phyloP scores from a whole-genome alignment of 2,888 invertebrate genomes.

The Oasisia sp. region DNA sequence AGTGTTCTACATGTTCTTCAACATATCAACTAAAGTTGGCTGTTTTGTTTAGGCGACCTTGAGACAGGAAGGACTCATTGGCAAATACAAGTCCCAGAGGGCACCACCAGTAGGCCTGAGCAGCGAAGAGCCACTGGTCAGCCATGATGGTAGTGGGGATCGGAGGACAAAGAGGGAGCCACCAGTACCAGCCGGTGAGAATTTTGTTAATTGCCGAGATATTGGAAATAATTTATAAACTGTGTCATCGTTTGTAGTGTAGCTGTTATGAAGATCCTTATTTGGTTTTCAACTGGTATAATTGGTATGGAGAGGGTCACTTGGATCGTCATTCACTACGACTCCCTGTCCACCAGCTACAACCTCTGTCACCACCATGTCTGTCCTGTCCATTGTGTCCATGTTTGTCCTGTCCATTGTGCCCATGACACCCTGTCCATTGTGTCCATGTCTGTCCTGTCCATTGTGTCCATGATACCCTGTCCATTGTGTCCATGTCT shows the following conservation, averaged over 20 bases:
- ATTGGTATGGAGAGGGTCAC: too few species aligned
- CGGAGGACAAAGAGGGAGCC: background rate
- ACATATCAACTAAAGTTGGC: background rate
- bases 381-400: too few species aligned
- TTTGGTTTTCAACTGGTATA: too few species aligned
- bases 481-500: too few species aligned
- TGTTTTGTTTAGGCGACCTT: conserved; percentile 51
- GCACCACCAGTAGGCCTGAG: conserved; percentile 44
- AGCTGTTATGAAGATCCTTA: background rate
- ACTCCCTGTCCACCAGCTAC: too few species aligned
- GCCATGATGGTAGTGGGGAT: background rate
- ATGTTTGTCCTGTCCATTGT: too few species aligned
- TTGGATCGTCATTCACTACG: too few species aligned
- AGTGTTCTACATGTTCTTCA: background rate
- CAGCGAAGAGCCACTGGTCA: background rate
- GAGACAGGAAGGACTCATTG: conserved; percentile 57
- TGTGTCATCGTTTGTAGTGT: background rate
- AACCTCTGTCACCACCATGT: too few species aligned
- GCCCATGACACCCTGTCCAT: too few species aligned
- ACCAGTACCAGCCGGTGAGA: background rate
- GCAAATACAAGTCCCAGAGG: conserved; percentile 49
- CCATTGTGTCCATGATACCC: too few species aligned
- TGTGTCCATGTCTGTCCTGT: too few species aligned
- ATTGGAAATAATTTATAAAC: background rate
- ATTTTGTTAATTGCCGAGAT: background rate